A percentile compares a stretch with the other conserved stretches of the same genome.
Conservation (phyloP, 1,140 invertebrate species). For the Diploscapter pachys region DNA sequence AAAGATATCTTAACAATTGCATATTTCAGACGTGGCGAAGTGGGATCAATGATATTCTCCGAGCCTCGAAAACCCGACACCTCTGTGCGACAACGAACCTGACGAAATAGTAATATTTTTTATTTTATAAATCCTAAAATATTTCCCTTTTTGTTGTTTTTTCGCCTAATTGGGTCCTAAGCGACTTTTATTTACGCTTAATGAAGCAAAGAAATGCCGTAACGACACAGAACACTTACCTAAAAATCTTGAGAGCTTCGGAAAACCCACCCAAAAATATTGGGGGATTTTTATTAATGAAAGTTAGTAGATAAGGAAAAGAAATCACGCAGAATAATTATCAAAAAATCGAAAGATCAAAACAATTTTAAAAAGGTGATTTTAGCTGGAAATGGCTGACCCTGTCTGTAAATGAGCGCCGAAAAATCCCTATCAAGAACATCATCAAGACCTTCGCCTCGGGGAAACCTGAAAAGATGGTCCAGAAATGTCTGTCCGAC, state of each 20-base stretch:
- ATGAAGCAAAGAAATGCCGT: too few species aligned
- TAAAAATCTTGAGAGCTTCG: too few species aligned
- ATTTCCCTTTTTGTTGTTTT: too few species aligned
- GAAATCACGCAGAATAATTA: too few species aligned
- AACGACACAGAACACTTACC: too few species aligned
- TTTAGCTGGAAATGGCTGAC: slow-evolving; percentile 93
- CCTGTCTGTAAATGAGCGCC: slow-evolving; percentile 83
- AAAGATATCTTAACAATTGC: background rate
- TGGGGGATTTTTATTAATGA: too few species aligned
- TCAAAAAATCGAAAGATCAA: slow-evolving; percentile 65
- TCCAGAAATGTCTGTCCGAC: slow-evolving; percentile 92
- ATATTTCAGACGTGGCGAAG: slow-evolving; percentile 83
- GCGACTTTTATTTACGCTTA: too few species aligned
- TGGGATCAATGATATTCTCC: slow-evolving; percentile 80
- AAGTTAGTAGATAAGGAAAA: too few species aligned
- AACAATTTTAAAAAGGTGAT: slow-evolving; percentile 20
- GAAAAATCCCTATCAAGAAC: slow-evolving; percentile 93
- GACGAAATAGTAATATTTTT: slow-evolving; percentile 84
- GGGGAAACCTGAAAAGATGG: slow-evolving; percentile 89
- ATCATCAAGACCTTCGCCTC: slow-evolving; percentile 96
- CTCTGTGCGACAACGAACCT: slow-evolving; percentile 88
- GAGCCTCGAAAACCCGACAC: slow-evolving; percentile 86
- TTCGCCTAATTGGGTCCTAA: too few species aligned
- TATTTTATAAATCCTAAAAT: too few species aligned
- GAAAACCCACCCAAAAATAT: too few species aligned